A percentile compares a stretch with the other conserved stretches of the same genome.
Evolutionary conservation across 2,113 vertebrate genomes (phyloP).

Genomic region (Sapajus apella): DNA sequence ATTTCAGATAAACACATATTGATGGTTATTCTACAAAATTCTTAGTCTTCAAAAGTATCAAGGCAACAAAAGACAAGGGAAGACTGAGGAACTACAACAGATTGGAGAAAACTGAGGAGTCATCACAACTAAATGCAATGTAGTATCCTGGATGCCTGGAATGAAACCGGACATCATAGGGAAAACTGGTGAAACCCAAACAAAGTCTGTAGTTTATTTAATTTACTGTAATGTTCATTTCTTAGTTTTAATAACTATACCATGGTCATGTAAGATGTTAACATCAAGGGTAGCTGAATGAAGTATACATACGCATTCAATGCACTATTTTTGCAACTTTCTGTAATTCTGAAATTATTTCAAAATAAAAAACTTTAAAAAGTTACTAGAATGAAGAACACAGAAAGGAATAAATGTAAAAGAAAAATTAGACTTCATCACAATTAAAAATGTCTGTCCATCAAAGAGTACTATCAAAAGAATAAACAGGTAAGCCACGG

Average conservation of each 20-base stretch:
- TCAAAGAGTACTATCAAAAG: neutral
- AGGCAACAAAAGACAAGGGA: neutral
- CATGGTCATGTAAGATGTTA: neutral
- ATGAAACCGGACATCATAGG: neutral
- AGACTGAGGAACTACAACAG: neutral
- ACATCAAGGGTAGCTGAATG: neutral
- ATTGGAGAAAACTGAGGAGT: neutral
- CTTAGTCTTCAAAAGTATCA: neutral
- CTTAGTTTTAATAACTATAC: neutral
- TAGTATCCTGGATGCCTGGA: neutral
- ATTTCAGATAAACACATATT: neutral
- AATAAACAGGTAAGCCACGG: neutral
- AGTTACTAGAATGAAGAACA: neutral
- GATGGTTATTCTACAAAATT: neutral
- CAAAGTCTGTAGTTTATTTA: neutral
- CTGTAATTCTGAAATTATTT: constrained; percentile 4
- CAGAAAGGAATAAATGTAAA: neutral
- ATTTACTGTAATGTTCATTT: neutral
- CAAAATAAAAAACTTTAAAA: neutral
- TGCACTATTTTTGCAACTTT: neutral
- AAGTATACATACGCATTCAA: neutral
- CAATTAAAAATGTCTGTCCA: neutral
- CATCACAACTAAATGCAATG: neutral
- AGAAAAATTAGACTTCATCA: neutral
- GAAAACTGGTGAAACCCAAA: neutral